These are phyloP conservation scores for Neoarius graeffei DNA, from an alignment of 2,113 vertebrate species.

Conservation along the genomic window DNA sequence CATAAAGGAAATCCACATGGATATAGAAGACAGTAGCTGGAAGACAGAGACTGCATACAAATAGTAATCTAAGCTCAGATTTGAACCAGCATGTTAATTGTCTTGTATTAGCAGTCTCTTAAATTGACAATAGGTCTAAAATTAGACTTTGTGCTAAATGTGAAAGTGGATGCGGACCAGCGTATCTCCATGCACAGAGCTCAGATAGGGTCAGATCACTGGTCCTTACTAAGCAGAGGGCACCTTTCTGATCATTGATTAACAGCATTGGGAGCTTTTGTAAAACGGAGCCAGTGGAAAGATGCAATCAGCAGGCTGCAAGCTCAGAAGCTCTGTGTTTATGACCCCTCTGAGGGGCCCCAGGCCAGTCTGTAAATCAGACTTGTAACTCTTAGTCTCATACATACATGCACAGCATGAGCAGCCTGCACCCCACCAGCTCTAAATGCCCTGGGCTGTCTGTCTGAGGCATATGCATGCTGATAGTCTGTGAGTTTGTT, in stretches of 20 bases:
- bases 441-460: slow-evolving; percentile 30
- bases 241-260: slow-evolving; percentile 50
- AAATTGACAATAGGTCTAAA: background rate
- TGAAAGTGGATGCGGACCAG: background rate
- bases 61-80: background rate
- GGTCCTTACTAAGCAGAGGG: slow-evolving; percentile 16
- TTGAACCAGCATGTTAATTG: background rate
- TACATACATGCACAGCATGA: slow-evolving; percentile 24
- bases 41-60: background rate
- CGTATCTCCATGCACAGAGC: slow-evolving; percentile 4
- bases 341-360: slow-evolving; percentile 40
- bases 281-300: slow-evolving; percentile 33
- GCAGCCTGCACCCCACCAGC: background rate
- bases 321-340: slow-evolving; percentile 28
- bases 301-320: slow-evolving; percentile 38
- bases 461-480: slow-evolving; percentile 2
- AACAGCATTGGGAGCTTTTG: slow-evolving; percentile 38
- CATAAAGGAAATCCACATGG: background rate
- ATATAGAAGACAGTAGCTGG: background rate
- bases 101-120: background rate
- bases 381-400: slow-evolving; percentile 18
- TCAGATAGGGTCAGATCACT: background rate
- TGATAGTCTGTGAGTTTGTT: background rate
- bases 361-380: slow-evolving; percentile 34
- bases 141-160: background rate